A percentile compares a stretch with the other conserved stretches of the same genome.
These are phyloP conservation scores for Alitta virens DNA, from an alignment of 2,888 invertebrate species.

Conservation along the genomic window DNA sequence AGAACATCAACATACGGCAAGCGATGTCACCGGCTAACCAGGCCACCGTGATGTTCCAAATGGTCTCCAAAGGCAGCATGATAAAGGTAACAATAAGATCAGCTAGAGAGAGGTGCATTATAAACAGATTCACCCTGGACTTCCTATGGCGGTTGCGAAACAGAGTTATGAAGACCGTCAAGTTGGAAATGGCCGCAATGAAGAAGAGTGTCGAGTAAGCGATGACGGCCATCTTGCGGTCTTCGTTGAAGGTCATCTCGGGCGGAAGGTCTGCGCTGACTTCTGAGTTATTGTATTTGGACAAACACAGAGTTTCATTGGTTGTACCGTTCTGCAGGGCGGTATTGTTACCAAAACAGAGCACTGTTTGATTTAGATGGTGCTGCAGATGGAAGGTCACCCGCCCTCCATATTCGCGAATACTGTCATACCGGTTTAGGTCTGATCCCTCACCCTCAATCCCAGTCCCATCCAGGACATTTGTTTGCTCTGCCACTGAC, in stretches of 20 bases:
- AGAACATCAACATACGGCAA: conserved; percentile 71
- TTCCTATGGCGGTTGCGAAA: conserved; percentile 69
- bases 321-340: no score
- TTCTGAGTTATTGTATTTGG: no score
- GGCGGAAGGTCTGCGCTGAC: conserved; percentile 25
- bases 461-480: no score
- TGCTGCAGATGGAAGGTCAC: no score
- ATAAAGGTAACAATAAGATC: conserved; percentile 78
- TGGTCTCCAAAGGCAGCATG: conserved; percentile 69
- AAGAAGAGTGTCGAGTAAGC: conserved; percentile 67
- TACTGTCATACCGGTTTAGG: no score
- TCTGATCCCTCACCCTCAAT: no score
- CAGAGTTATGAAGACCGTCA: conserved; percentile 70
- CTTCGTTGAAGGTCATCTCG: conserved; percentile 84
- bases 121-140: conserved; percentile 70
- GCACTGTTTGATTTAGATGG: no score
- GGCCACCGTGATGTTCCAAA: conserved; percentile 72
- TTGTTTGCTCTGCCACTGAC: no score
- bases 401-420: no score
- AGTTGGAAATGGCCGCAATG: conserved; percentile 82
- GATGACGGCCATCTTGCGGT: conserved; percentile 77
- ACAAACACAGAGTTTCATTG: no score
- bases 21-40: conserved; percentile 74
- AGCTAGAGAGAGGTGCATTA: conserved; percentile 75
- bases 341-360: no score